phyloP scores from a whole-genome alignment of 2,797 vertebrate genomes.

The Hapalemur alaotrensis region DNA sequence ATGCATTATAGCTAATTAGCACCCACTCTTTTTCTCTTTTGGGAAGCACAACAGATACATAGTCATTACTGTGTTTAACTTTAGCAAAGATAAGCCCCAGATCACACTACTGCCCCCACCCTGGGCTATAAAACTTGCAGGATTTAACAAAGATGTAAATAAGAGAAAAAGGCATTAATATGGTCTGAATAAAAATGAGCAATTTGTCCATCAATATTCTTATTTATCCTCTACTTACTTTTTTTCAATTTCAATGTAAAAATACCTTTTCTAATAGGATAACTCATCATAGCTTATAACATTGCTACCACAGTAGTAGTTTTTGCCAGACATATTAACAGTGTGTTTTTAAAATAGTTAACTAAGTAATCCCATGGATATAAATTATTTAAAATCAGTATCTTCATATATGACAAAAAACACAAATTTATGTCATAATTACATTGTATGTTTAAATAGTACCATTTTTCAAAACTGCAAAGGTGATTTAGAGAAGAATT shows the following conservation, averaged over 20 bases:
- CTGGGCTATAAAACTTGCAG: background rate
- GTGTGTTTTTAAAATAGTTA: background rate
- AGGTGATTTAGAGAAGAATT: background rate
- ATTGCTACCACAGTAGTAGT: background rate
- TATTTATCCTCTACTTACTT: background rate
- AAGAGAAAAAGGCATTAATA: background rate
- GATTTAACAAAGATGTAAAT: background rate
- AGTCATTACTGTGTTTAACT: background rate
- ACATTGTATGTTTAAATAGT: background rate
- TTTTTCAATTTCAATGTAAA: background rate
- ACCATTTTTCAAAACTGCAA: constrained; percentile 20
- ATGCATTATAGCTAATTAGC: background rate
- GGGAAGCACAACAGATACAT: background rate
- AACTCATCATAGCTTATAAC: background rate
- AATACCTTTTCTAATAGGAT: background rate
- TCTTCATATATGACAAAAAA: background rate
- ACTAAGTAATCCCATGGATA: background rate
- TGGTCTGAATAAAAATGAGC: background rate
- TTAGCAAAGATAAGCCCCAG: background rate
- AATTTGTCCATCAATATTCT: background rate
- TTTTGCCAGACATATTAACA: background rate
- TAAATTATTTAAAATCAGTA: background rate
- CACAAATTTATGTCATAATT: background rate
- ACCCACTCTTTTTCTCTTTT: background rate
- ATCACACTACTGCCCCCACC: rapidly evolving